Conservation (phyloP, 2,888 invertebrate genomes). For the Trissonchulus latispiculum region DNA sequence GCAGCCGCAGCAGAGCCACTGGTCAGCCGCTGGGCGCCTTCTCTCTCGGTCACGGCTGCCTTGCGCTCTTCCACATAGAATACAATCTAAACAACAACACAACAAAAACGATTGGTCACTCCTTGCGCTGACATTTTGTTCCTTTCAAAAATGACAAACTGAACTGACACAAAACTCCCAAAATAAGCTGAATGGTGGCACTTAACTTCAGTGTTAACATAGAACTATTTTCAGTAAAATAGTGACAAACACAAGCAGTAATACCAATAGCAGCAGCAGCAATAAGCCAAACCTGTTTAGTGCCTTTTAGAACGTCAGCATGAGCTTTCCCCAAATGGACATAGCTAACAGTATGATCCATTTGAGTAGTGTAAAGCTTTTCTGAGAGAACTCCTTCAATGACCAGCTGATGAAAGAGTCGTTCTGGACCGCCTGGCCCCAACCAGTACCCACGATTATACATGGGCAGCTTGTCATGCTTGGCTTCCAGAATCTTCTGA, state of each 20-base stretch:
- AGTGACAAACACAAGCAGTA: neutral
- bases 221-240: too few species aligned
- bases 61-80: constrained; percentile 31
- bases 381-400: constrained; percentile 66
- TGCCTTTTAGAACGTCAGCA: constrained; percentile 25
- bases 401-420: constrained; percentile 57
- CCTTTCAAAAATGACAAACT: too few species aligned
- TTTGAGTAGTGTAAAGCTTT: constrained; percentile 61
- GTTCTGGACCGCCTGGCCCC: constrained; percentile 31
- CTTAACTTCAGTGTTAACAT: too few species aligned
- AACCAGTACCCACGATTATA: constrained; percentile 33
- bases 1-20: neutral
- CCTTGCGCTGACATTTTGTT: too few species aligned
- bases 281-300: constrained; percentile 35
- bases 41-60: neutral
- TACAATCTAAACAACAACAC: constrained; percentile 27
- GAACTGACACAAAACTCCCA: too few species aligned
- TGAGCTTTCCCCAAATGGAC: constrained; percentile 43
- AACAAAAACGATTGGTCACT: neutral
- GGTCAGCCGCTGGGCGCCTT: neutral
- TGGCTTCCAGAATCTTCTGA: neutral
- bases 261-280: constrained; percentile 2
- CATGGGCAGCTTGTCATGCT: constrained; percentile 25
- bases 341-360: constrained; percentile 70
- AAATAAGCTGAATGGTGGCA: too few species aligned